Base-by-base conservation (phyloP, 53 echinoderm and acorn worm species). In the Arbacia lixula region DNA sequence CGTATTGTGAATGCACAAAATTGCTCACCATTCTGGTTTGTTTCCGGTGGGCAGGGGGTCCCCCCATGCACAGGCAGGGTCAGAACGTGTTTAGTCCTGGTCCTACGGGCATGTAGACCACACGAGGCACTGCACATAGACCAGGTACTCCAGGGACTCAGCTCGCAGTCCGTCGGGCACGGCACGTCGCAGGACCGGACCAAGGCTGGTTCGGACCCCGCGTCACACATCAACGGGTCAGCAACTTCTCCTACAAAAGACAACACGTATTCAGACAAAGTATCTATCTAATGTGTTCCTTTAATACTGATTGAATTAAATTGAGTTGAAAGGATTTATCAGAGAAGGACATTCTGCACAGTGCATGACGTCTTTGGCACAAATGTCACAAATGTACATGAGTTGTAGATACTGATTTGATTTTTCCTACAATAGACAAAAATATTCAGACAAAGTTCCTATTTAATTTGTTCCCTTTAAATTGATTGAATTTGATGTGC, bases 121-220 rank as follows among this genome's bases (percentile, higher is more conserved):
- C 99, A 99, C 0, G 95, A 88, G 25, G 86, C 84, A 53, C 94
- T 99, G 52, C 99, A 99, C 0, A 76, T 72, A 2, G 99, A 95
- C 90, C 92, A 95, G 20, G 86, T 83, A 29, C 94, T 90, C 85
- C 89, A 95, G 4, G 89, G 57, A 30, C 92, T 95, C 52, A 99
- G 91, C 55, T 73, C 56, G 68, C 99, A 99, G 87, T 99, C 94
- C 16, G 90, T 66, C 3, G 94, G 94, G 71, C 99, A 99, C 36
- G 89, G 62, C 25, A 91, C 57, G 34, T 90, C 86, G 58, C 99
- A 99, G 32, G 87, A 19, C 36, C 87, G 90, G 40, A 39, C 53
- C 20, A 46, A 31, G 1, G 38, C 36, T 0, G 94, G 95, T 38
- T 87, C 87, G 9, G 66, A 88, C 4, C 89, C 53, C 19, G 69